Percentiles rank a stretch among this genome's conserved stretches.
These are phyloP conservation scores for Ammospiza nelsoni DNA, from an alignment of 2,113 vertebrate genomes.

Conservation along the genomic window DNA sequence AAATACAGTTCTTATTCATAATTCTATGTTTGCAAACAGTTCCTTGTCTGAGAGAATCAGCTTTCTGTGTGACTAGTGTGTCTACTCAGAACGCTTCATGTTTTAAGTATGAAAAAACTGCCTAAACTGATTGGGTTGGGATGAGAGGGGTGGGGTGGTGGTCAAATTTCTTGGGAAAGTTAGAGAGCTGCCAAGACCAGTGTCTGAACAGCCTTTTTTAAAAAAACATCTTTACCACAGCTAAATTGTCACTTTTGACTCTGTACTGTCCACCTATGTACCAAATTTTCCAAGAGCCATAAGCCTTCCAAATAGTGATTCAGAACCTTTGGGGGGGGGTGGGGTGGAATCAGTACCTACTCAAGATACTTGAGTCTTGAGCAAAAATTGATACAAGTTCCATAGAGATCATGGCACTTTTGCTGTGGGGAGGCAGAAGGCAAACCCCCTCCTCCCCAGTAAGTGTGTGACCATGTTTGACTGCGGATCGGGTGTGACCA, in stretches of 20 bases:
- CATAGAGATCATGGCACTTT: background rate
- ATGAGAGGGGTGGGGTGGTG: background rate
- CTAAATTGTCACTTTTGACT: background rate
- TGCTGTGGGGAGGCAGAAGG: background rate
- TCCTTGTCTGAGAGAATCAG: background rate
- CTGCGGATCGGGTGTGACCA: background rate
- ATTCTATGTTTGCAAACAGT: background rate
- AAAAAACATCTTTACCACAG: too few relatives aligned
- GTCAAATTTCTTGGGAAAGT: background rate
- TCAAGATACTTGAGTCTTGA: background rate
- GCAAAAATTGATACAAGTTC: background rate
- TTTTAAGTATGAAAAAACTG: background rate
- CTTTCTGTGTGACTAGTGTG: background rate
- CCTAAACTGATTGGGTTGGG: background rate
- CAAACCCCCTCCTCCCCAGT: rapidly evolving
- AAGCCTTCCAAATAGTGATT: background rate
- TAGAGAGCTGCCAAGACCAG: background rate
- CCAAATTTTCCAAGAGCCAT: background rate
- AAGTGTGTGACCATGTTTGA: background rate
- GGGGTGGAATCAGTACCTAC: background rate
- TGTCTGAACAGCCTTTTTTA: too few relatives aligned
- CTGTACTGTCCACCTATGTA: background rate
- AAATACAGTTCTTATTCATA: background rate
- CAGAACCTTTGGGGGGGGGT: background rate
- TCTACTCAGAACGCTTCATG: background rate